Percentiles rank a stretch among this genome's conserved stretches.
Conservation (phyloP, 2,888 invertebrate genomes). For the Drosophila maculinotata region DNA sequence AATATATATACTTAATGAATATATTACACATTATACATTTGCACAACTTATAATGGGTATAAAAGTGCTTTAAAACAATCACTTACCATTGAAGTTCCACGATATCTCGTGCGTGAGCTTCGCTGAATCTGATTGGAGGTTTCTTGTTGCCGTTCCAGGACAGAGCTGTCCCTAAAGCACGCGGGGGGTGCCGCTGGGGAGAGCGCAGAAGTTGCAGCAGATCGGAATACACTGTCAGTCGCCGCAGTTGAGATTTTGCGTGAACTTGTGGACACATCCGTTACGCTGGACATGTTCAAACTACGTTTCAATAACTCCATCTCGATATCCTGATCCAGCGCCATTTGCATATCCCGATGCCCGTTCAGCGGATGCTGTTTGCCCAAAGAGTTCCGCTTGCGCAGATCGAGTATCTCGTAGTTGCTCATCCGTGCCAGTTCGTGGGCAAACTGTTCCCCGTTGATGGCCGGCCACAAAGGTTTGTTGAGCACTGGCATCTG, state of each 20-base stretch:
- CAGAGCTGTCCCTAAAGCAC: slow-evolving; percentile 15
- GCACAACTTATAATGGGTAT: no score
- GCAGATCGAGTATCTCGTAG: slow-evolving; percentile 78
- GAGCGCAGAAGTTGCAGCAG: neutral
- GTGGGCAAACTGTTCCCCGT: slow-evolving; percentile 78
- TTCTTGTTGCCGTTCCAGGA: neutral
- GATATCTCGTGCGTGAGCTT: neutral
- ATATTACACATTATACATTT: no score
- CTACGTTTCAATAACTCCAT: slow-evolving; percentile 62
- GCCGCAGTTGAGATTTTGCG: neutral
- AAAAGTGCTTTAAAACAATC: neutral
- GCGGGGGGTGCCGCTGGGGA: slow-evolving; percentile 33
- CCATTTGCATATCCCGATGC: slow-evolving; percentile 37
- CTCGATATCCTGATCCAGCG: slow-evolving; percentile 64
- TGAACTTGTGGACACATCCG: neutral
- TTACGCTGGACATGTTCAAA: slow-evolving; percentile 23
- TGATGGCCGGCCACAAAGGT: slow-evolving; percentile 69
- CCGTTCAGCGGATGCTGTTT: slow-evolving; percentile 47
- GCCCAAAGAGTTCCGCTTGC: slow-evolving; percentile 75
- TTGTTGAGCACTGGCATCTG: slow-evolving; percentile 61
- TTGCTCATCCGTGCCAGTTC: slow-evolving; percentile 79
- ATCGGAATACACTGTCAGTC: neutral
- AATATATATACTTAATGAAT: no score
- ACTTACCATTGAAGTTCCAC: slow-evolving; percentile 13
- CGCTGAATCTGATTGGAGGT: neutral